These are phyloP conservation scores for Cyanistes caeruleus DNA, from an alignment of 2,113 vertebrate species.

Conservation along the genomic window DNA sequence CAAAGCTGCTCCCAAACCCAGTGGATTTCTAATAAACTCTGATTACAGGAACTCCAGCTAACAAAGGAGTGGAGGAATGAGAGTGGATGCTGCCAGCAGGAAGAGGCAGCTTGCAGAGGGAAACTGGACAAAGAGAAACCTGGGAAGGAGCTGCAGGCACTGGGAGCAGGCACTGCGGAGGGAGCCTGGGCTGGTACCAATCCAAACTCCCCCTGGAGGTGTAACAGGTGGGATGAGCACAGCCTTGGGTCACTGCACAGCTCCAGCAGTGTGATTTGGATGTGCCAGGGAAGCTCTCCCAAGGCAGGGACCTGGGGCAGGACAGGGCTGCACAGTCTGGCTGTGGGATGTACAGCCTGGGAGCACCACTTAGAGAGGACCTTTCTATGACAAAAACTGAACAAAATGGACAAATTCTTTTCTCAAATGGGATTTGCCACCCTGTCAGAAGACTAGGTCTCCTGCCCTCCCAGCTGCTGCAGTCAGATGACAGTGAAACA, in stretches of 20 bases:
- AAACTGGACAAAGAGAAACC: neutral
- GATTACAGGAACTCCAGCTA: slow-evolving; percentile 6
- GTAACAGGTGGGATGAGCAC: rapidly evolving
- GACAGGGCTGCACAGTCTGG: neutral
- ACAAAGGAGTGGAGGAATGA: neutral
- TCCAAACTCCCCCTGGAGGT: neutral
- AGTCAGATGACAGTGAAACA: neutral
- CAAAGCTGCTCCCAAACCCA: slow-evolving; percentile 22
- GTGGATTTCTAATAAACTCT: slow-evolving; percentile 3
- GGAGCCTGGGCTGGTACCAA: neutral
- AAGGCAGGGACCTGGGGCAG: neutral
- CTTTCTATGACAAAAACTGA: neutral
- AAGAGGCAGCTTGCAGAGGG: neutral
- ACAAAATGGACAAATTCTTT: neutral
- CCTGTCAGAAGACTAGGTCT: neutral
- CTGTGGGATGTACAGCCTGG: neutral
- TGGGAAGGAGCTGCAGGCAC: neutral
- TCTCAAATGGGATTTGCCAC: neutral
- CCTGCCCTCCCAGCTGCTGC: neutral
- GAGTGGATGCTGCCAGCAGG: neutral
- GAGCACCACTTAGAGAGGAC: neutral
- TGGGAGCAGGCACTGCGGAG: neutral
- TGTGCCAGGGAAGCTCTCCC: neutral
- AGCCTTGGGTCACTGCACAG: neutral
- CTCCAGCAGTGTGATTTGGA: rapidly evolving